Evolutionary conservation across 2,113 vertebrate genomes (phyloP).

Genomic region (Mormoops blainvillei): DNA sequence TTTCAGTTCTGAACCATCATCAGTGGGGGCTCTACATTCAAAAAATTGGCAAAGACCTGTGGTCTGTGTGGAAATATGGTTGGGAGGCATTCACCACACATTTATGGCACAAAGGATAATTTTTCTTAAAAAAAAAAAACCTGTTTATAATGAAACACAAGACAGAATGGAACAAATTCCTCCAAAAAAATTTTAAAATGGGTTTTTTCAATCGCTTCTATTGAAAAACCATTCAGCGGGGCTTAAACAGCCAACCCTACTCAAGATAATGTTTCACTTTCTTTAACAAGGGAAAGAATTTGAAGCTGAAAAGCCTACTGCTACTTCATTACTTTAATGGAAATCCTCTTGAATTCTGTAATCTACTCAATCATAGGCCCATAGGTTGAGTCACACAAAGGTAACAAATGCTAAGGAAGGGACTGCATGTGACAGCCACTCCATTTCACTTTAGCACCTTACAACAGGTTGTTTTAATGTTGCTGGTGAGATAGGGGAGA

Average conservation of each 20-base stretch:
- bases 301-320: conserved; percentile 45
- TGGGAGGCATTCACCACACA: conserved; percentile 39
- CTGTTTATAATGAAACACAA: conserved; percentile 65
- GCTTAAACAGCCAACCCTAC: conserved; percentile 20
- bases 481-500: not conserved
- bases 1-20: conserved; percentile 35
- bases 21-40: not conserved
- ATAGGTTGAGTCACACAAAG: conserved; percentile 30
- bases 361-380: not conserved
- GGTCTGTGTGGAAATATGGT: conserved; percentile 37
- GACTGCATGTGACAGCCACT: not conserved
- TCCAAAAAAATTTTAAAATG: not conserved
- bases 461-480: not conserved
- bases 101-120: conserved; percentile 19
- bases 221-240: conserved; percentile 45
- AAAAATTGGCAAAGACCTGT: not conserved
- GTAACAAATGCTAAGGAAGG: not conserved
- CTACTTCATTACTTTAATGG: conserved; percentile 47
- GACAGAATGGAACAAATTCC: conserved; percentile 67
- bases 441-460: not conserved
- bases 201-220: conserved; percentile 49
- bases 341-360: conserved; percentile 39
- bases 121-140: conserved; percentile 28
- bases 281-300: conserved; percentile 64
- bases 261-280: conserved; percentile 54